Base-by-base conservation (phyloP, 2,113 vertebrate species). In the Pomatostomus ruficeps region DNA sequence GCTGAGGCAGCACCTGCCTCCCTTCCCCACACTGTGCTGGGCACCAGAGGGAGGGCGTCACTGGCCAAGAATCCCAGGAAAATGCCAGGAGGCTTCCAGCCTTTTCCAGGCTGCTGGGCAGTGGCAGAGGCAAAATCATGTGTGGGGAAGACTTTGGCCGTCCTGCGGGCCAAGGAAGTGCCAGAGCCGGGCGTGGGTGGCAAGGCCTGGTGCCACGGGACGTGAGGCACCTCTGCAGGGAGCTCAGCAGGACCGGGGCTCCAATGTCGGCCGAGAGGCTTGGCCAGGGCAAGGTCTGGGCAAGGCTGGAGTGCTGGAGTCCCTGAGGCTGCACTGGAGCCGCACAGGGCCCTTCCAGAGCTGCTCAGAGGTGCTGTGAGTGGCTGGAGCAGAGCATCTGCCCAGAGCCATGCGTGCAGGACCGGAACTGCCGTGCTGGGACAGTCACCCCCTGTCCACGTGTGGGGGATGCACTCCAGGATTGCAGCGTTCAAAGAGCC, bases 21-120 rank as follows among this genome's bases (percentile, higher is more conserved):
- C n/a, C 28, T 92, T 95, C 92, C 86, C 86, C n/a, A 18, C 8
- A 94, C 71, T 91, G 93, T 91, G 55, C 67, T 48, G 79, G 48
- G 68, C 35, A 54, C 72, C 1, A 0, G 35, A 25, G 43, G 75
- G 49, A 79, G 49, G 61, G 26, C 31, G 49, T 91, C 71, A 28
- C 66, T 8, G 48, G 40, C 68, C 73, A 61, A 75, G 61, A 81
- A 75, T 86, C 84, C 77, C 45, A 51, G 58, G 72, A 88, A 89
- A 90, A 80, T 20, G 31, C 46, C 22, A 14, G 4, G 11, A 57
- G 67, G 61, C 15, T 73, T 76, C 63, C 66, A 26, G 67, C 15
- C 45, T 42, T 59, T 54, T 66, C 17, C 63, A 76, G 67, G 45
- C 31, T 91, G 48, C 55, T 77, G 48, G 73, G 48, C n/a, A 52